Conservation (phyloP, 2,888 invertebrate species). For the Hydropsyche betteni region DNA sequence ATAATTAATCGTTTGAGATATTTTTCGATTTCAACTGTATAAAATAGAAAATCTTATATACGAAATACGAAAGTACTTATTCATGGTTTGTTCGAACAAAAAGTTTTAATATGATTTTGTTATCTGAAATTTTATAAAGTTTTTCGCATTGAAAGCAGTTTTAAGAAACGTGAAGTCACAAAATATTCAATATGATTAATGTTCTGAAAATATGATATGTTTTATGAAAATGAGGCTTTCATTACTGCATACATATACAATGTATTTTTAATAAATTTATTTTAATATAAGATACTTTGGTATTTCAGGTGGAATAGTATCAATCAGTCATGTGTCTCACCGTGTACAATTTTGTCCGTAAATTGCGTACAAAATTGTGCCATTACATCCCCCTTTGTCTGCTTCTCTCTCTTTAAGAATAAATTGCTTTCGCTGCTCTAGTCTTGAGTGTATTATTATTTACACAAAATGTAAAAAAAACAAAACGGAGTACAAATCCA, state of each 20-base stretch:
- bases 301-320: not conserved
- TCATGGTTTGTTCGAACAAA: no score
- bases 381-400: not conserved
- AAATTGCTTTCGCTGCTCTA: not conserved
- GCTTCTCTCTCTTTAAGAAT: not conserved
- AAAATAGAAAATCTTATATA: no score
- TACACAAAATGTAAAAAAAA: no score
- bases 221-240: not conserved
- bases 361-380: not conserved
- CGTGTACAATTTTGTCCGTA: constrained; percentile 1
- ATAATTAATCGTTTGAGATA: no score
- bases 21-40: no score
- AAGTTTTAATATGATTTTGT: no score
- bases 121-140: no score
- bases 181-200: constrained; percentile 7
- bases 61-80: no score
- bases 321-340: not conserved
- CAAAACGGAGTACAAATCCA: no score
- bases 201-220: not conserved
- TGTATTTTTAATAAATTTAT: not conserved
- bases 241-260: not conserved
- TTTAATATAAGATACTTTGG: not conserved
- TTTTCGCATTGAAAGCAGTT: no score
- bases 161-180: no score
- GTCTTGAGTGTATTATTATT: not conserved